phyloP scores from a whole-genome alignment of 2,113 vertebrate species.

The Uria lomvia region DNA sequence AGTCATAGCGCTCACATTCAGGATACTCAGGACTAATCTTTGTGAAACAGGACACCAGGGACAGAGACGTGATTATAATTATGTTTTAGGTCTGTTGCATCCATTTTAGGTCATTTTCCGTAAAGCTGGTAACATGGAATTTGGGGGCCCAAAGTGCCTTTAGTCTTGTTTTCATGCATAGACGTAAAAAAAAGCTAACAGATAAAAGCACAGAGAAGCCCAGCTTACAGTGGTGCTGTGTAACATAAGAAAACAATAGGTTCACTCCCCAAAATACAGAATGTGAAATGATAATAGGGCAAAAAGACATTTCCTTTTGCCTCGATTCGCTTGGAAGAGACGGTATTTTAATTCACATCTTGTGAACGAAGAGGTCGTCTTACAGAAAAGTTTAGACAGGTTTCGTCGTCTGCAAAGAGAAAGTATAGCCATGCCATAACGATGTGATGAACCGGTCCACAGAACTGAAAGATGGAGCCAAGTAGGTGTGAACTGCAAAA shows the following conservation, averaged over 20 bases:
- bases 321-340: background rate
- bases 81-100: background rate
- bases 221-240: background rate
- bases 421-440: background rate
- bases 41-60: background rate
- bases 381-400: background rate
- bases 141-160: background rate
- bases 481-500: background rate
- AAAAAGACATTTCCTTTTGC: background rate
- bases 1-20: background rate
- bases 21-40: background rate
- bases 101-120: background rate
- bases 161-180: background rate
- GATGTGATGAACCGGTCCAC: background rate
- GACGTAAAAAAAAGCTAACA: background rate
- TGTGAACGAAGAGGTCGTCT: background rate
- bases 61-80: background rate
- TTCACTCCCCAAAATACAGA: background rate
- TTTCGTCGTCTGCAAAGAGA: background rate
- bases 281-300: background rate
- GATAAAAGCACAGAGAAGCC: background rate
- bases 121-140: background rate
- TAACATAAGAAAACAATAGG: background rate
- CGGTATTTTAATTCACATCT: background rate
- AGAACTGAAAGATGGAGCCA: background rate